A percentile compares a stretch with the other conserved stretches of the same genome.
phyloP scores from a whole-genome alignment of 1,140 invertebrate genomes.

The Thrips palmi region DNA sequence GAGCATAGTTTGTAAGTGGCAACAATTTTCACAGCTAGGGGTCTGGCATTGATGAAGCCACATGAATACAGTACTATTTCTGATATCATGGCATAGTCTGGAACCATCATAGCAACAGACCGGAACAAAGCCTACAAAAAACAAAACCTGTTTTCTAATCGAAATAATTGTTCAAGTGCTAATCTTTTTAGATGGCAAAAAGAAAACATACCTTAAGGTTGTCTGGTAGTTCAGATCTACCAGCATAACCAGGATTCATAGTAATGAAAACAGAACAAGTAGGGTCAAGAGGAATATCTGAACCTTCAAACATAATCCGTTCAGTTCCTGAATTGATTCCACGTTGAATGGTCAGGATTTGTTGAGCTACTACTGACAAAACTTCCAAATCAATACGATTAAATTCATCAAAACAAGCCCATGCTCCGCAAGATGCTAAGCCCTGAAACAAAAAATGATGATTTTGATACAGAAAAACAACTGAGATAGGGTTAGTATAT shows the following conservation, averaged over 20 bases:
- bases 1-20: conserved; percentile 85
- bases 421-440: conserved; percentile 83
- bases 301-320: conserved; percentile 75
- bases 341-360: conserved; percentile 55
- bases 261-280: conserved; percentile 90
- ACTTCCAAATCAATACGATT: conserved; percentile 72
- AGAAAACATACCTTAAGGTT: conserved; percentile 59
- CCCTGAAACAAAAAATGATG: conserved; percentile 33
- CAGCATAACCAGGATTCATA: conserved; percentile 91
- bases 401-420: conserved; percentile 97
- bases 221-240: conserved; percentile 76
- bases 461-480: no score
- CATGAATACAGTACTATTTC: conserved; percentile 87
- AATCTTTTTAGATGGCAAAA: background rate
- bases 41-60: conserved; percentile 78
- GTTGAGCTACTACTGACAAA: conserved; percentile 80
- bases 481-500: no score
- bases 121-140: conserved; percentile 63
- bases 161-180: no score
- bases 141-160: background rate
- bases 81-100: conserved; percentile 85
- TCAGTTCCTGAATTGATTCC: conserved; percentile 58
- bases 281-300: conserved; percentile 68
- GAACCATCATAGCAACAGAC: conserved; percentile 96
- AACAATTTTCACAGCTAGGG: conserved; percentile 84